Conservation (phyloP, 2,113 vertebrate genomes). For the Lichenostomus cassidix region DNA sequence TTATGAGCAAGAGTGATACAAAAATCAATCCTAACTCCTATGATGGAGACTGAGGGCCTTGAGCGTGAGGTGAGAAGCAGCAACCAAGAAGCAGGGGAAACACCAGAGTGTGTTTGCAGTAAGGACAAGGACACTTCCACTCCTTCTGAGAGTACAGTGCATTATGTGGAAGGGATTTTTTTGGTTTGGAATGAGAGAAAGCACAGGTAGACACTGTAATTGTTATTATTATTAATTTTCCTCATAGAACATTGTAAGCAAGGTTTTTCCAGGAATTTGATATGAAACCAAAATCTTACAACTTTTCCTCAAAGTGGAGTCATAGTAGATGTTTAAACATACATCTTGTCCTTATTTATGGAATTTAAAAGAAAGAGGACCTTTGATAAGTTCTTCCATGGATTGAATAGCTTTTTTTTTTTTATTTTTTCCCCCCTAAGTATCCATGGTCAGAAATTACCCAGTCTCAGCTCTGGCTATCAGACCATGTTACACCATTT, state of each 20-base stretch:
- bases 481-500: background rate
- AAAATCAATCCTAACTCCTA: background rate
- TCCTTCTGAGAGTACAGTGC: background rate
- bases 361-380: background rate
- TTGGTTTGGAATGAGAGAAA: background rate
- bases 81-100: background rate
- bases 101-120: background rate
- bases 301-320: background rate
- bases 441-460: background rate
- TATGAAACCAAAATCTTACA: background rate
- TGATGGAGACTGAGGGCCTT: background rate
- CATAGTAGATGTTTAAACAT: background rate
- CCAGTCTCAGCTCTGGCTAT: background rate
- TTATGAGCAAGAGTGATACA: background rate
- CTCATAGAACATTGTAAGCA: background rate
- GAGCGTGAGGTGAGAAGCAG: background rate
- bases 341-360: background rate
- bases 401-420: background rate
- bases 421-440: rapidly evolving
- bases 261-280: background rate
- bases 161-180: background rate
- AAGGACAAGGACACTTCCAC: background rate
- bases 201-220: background rate
- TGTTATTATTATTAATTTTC: background rate
- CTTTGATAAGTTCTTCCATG: background rate